phyloP scores from a whole-genome alignment of 2,113 vertebrate genomes.

The Anas platyrhynchos region DNA sequence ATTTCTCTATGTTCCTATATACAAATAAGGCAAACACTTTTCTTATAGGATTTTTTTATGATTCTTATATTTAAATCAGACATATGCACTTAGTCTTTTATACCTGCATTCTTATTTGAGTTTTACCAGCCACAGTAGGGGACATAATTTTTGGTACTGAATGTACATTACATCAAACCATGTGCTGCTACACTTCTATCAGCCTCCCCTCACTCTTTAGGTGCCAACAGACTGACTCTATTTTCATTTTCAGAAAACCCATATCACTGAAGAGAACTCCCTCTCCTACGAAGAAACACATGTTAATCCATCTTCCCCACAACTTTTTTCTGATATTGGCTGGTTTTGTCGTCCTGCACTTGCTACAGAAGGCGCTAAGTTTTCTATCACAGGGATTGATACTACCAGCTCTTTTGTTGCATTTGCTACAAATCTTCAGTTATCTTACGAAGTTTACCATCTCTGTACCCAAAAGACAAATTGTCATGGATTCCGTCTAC shows the following conservation, averaged over 20 bases:
- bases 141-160: background rate
- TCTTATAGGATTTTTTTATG: background rate
- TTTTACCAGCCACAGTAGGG: background rate
- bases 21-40: background rate
- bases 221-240: background rate
- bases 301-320: background rate
- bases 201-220: background rate
- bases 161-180: background rate
- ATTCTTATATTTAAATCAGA: background rate
- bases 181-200: background rate
- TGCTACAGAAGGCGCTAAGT: background rate
- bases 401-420: background rate
- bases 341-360: background rate
- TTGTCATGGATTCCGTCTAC: background rate
- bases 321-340: background rate
- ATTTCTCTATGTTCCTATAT: background rate
- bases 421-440: background rate
- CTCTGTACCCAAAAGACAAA: background rate
- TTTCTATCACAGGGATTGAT: background rate
- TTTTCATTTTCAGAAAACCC: background rate
- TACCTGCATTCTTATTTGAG: background rate
- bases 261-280: background rate
- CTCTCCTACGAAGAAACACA: too few relatives aligned
- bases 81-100: background rate
- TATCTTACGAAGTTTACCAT: background rate